These are phyloP conservation scores for Antennarius maculatus DNA, from an alignment of 2,797 vertebrate genomes.

Conservation along the genomic window DNA sequence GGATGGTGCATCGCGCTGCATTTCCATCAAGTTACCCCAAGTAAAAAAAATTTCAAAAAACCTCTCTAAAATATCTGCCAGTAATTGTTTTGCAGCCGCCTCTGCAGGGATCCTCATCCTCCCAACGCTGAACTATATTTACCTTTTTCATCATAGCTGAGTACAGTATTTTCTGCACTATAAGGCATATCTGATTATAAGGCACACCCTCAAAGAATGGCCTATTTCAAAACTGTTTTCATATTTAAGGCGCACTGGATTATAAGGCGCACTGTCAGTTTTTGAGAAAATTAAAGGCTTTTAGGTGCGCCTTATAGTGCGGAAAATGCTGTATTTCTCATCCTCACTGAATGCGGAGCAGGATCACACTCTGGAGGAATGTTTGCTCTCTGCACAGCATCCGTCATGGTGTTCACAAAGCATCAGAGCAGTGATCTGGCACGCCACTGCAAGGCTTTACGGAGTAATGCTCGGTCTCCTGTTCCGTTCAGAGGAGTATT, in stretches of 20 bases:
- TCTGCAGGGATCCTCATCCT: conserved; percentile 40
- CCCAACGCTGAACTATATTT: conserved; percentile 33
- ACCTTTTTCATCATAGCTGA: conserved; percentile 47
- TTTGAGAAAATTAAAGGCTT: too few species aligned
- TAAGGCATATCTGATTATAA: too few species aligned
- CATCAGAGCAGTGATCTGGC: neutral
- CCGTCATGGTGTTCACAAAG: conserved; percentile 5
- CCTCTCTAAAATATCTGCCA: conserved; percentile 32
- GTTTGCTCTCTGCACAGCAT: conserved; percentile 23
- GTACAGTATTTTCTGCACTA: neutral
- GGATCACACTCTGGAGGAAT: conserved; percentile 19
- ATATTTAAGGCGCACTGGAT: too few species aligned
- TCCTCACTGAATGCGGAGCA: conserved; percentile 48
- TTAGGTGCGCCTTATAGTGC: too few species aligned
- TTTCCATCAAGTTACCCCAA: conserved; percentile 44
- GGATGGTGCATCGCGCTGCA: conserved; percentile 46
- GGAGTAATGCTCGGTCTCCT: conserved; percentile 4
- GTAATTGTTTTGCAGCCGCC: neutral
- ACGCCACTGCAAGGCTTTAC: conserved; percentile 9
- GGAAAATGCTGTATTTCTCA: neutral
- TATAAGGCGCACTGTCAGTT: too few species aligned
- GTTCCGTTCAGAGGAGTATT: too few species aligned
- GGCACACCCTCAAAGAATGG: too few species aligned
- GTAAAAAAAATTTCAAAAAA: conserved; percentile 26
- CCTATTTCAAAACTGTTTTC: too few species aligned